These are phyloP conservation scores for Candoia aspera DNA, from an alignment of 2,113 vertebrate genomes.

Conservation along the genomic window DNA sequence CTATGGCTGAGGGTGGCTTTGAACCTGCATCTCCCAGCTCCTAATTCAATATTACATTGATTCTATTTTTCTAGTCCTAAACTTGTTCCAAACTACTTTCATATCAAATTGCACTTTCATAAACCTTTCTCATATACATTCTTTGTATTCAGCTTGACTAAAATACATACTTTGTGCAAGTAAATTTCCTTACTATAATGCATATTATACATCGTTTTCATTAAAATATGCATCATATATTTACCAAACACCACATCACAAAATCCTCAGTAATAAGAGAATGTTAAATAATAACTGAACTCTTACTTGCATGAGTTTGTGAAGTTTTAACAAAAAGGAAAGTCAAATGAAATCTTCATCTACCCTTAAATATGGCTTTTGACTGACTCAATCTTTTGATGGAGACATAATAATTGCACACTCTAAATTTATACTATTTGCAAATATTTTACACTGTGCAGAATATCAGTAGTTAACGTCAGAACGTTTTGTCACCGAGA, in stretches of 20 bases:
- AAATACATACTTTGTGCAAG: background rate
- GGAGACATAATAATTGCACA: background rate
- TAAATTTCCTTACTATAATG: background rate
- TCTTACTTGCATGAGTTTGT: background rate
- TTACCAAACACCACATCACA: background rate
- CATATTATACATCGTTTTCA: background rate
- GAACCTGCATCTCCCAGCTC: background rate
- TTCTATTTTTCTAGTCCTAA: background rate
- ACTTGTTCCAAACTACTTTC: background rate
- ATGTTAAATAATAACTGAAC: background rate
- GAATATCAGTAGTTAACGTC: slow-evolving; percentile 7
- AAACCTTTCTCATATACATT: background rate
- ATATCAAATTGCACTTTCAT: background rate
- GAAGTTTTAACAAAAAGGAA: background rate
- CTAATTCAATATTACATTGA: background rate
- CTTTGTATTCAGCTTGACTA: background rate
- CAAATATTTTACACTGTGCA: slow-evolving; percentile 9
- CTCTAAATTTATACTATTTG: background rate
- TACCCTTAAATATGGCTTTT: background rate
- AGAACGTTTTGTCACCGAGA: slow-evolving; percentile 10
- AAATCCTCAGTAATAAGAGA: background rate
- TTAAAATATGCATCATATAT: background rate
- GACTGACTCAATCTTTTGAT: background rate
- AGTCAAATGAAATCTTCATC: background rate
- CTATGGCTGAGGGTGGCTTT: background rate